phyloP scores from a whole-genome alignment of 2,888 invertebrate species.

The Cantharis rustica region DNA sequence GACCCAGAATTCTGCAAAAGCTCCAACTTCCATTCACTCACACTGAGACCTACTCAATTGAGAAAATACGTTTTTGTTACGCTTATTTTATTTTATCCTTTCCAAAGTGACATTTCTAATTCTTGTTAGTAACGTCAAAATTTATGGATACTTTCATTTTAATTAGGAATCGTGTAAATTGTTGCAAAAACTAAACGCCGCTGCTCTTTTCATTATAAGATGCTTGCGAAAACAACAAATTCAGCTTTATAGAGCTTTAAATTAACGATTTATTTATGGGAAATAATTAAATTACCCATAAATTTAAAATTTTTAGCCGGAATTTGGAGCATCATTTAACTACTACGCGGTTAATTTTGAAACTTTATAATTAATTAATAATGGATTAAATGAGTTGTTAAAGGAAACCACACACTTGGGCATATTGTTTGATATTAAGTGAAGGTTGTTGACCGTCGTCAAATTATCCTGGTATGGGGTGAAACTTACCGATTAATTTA shows the following conservation, averaged over 20 bases:
- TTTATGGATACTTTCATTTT: not conserved
- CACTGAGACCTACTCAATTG: conserved; percentile 28
- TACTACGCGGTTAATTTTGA: not conserved
- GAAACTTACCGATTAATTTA: not conserved
- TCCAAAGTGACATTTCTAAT: not conserved
- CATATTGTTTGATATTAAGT: not conserved
- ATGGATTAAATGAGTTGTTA: not conserved
- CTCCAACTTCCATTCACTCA: conserved; percentile 28
- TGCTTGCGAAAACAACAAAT: not conserved
- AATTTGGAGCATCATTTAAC: not conserved
- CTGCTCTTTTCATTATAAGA: not conserved
- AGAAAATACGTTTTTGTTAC: conserved; percentile 21
- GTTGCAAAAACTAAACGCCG: not conserved
- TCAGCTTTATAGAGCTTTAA: not conserved
- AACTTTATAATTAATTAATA: not conserved
- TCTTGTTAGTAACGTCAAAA: not conserved
- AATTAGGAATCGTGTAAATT: not conserved
- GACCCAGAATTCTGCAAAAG: conserved; percentile 45
- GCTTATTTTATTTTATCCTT: conserved; percentile 4
- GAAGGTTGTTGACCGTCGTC: not conserved
- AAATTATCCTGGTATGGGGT: not conserved
- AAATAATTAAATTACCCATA: not conserved
- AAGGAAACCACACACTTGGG: not conserved
- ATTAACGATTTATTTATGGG: not conserved
- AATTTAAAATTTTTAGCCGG: not conserved